Conservation (phyloP, 2,888 invertebrate genomes). For the Agyllia agylla region DNA sequence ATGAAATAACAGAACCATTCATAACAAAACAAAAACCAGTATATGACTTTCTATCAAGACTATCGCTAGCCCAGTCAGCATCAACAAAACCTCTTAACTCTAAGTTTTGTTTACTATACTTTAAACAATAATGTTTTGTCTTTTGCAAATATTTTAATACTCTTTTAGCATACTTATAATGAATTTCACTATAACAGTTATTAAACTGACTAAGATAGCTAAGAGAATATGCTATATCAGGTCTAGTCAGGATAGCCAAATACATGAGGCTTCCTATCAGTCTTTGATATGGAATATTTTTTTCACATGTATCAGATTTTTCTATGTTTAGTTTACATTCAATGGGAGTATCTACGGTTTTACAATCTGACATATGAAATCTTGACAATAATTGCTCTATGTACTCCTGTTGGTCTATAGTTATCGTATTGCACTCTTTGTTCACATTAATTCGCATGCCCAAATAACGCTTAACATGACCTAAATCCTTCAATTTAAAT, state of each 20-base stretch:
- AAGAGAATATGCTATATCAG: slow-evolving; percentile 59
- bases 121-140: slow-evolving; percentile 52
- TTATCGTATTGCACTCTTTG: neutral
- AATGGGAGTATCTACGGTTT: neutral
- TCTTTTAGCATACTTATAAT: slow-evolving; percentile 64
- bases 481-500: slow-evolving; percentile 1
- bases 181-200: slow-evolving; percentile 51
- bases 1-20: slow-evolving; percentile 10
- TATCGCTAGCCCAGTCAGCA: slow-evolving; percentile 22
- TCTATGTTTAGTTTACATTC: slow-evolving; percentile 9
- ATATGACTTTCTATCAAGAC: slow-evolving; percentile 25
- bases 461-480: neutral
- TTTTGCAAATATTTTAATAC: slow-evolving; percentile 58
- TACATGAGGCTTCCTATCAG: slow-evolving; percentile 66
- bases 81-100: neutral
- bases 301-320: slow-evolving; percentile 3
- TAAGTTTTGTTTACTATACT: slow-evolving; percentile 26
- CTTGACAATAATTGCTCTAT: neutral
- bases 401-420: neutral
- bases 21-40: slow-evolving; percentile 14
- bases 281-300: slow-evolving; percentile 17
- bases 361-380: neutral
- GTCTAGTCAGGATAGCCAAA: slow-evolving; percentile 59
- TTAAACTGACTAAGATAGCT: slow-evolving; percentile 61
- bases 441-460: neutral